These are phyloP conservation scores for Amphimedon queenslandica DNA, from an alignment of 37 sponge, comb jelly and placozoan genomes.

Conservation along the genomic window DNA sequence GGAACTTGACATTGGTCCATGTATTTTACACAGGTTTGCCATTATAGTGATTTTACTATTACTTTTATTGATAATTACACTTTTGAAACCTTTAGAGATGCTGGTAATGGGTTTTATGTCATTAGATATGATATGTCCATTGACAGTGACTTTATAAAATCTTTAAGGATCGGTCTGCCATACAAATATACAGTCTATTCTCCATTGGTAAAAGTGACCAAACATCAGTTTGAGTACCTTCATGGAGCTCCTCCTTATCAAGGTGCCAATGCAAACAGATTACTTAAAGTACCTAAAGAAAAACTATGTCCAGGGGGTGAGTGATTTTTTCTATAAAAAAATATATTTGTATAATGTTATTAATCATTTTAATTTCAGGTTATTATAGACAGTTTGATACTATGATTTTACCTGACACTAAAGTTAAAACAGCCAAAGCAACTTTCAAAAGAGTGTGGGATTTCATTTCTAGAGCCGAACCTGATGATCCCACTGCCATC, in stretches of 20 bases:
- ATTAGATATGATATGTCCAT: slow-evolving; percentile 10
- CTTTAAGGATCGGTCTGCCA: slow-evolving; percentile 21
- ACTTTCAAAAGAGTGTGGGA: background rate
- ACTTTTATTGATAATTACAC: background rate
- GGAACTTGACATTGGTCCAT: slow-evolving; percentile 7
- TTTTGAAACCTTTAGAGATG: slow-evolving; percentile 11
- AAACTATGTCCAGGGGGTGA: background rate
- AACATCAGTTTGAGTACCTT: slow-evolving; percentile 5
- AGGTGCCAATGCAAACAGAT: background rate
- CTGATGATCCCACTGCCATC: background rate
- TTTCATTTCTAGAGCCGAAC: background rate
- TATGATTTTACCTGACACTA: slow-evolving; percentile 24
- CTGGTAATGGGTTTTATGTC: slow-evolving; percentile 5
- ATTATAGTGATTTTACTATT: background rate
- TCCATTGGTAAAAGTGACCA: background rate
- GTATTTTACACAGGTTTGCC: background rate
- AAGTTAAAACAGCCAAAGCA: background rate
- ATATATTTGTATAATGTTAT: background rate
- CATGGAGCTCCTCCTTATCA: background rate
- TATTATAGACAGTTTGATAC: slow-evolving; percentile 44
- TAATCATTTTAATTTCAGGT: background rate
- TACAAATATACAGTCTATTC: slow-evolving; percentile 48
- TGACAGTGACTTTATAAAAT: slow-evolving; percentile 2
- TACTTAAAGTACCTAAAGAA: background rate
- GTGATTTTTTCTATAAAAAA: background rate